Base-by-base conservation (phyloP, 2,888 invertebrate species). In the Blastobasis adustella region DNA sequence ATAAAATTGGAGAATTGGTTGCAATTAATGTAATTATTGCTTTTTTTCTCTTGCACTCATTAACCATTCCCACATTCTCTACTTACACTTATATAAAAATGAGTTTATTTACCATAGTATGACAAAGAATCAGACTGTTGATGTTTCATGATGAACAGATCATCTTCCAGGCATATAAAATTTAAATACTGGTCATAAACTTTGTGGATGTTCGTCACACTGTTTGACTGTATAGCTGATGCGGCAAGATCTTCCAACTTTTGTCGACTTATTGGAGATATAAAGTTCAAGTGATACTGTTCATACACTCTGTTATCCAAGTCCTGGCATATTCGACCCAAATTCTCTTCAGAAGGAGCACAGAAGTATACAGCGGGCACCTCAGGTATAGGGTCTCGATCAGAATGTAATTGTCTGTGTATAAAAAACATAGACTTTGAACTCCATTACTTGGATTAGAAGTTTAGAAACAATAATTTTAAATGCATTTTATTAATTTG, bases 291-390 rank as follows among this genome's bases (percentile, higher is more conserved):
- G 77, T 98, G 98, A 78, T 98, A 99, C 49, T 94, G 91, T 69
- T 99, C 99, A 75, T 99, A 99, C 9, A 96, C 86, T 42, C 95
- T 95, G 79, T 93, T 95, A 60, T 95, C 94, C 51, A 96, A 90
- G 77, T 96, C 97, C 82, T 97, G 96, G 58, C 95, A 94, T 58
- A 99, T 98, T 60, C 98, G 91, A 47, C 95, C 95, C 45, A 99
- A 90, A 82, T 99, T 99, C 76, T 99, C 98, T 71, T 98, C 97
- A 8, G 95, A 95, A 4, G 99, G 98, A 60, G 96, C 92, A 79
- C 99, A 98, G 81, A 99, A 99, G 79, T 99, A 99, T 43, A 99
- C 94, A 0, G 98, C 98, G 47, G 99, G 99, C 3, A 99, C 99
- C 89, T 99, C 99, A 5, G 98, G 98, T 68, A 99, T 97, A n/a